Evolutionary conservation across 2,113 vertebrate genomes (phyloP).

Genomic region (Etia nguti): DNA sequence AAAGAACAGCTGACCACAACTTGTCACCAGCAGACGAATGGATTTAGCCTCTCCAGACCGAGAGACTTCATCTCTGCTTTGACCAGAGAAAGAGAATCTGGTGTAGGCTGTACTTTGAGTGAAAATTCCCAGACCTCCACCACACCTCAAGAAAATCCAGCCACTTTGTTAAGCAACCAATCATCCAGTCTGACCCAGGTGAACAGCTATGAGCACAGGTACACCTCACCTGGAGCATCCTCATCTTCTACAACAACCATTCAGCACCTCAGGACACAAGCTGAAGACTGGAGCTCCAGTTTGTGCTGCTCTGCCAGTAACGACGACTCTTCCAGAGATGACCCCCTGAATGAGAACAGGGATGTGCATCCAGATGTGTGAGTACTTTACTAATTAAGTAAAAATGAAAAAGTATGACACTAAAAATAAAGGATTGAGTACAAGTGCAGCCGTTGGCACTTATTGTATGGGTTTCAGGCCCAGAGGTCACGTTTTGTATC

Average conservation of each 20-base stretch:
- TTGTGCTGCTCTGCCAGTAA: neutral
- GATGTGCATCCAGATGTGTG: neutral
- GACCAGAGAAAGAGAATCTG: neutral
- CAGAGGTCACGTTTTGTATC: too few relatives aligned
- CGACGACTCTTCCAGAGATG: neutral
- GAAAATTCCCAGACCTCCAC: neutral
- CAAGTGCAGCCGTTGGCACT: too few relatives aligned
- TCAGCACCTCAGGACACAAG: neutral
- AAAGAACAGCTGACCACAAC: conserved; percentile 61
- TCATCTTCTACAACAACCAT: neutral
- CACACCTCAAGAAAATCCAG: neutral
- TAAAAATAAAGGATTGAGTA: neutral
- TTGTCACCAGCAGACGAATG: conserved; percentile 70
- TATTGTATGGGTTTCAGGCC: too few relatives aligned
- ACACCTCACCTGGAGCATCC: neutral
- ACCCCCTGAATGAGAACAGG: neutral
- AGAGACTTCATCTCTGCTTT: conserved; percentile 50
- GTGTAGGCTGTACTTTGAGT: neutral
- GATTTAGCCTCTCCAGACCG: conserved; percentile 59
- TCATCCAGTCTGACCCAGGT: neutral
- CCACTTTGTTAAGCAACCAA: neutral
- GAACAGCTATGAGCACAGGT: neutral
- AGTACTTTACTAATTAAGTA: neutral
- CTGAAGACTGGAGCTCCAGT: neutral
- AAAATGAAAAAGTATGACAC: neutral